phyloP scores from a whole-genome alignment of 2,888 invertebrate species.

The Deilephila elpenor region DNA sequence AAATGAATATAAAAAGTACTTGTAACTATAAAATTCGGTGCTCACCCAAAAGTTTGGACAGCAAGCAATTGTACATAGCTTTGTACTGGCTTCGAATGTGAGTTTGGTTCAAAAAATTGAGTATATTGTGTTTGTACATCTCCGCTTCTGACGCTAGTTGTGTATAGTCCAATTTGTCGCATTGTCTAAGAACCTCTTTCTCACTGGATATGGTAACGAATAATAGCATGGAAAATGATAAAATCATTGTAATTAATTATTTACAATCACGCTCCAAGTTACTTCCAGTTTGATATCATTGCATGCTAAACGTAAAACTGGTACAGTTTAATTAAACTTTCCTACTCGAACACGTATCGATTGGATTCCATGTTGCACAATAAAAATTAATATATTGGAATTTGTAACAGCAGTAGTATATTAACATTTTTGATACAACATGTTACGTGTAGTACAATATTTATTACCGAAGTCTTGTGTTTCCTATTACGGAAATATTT shows the following conservation, averaged over 20 bases:
- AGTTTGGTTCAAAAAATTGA: conserved; percentile 65
- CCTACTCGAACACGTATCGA: too few species aligned
- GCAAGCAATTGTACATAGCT: conserved; percentile 59
- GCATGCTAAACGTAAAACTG: too few species aligned
- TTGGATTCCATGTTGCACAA: too few species aligned
- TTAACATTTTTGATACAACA: not conserved
- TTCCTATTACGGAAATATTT: not conserved
- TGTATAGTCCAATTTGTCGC: conserved; percentile 66
- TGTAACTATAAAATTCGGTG: conserved; percentile 17
- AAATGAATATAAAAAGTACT: conserved; percentile 21
- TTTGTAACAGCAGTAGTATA: too few species aligned
- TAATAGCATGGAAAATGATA: conserved; percentile 2
- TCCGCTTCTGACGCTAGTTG: conserved; percentile 68
- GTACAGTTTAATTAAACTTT: too few species aligned
- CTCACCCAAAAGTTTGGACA: conserved; percentile 63
- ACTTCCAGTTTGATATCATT: too few species aligned
- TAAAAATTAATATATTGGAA: too few species aligned
- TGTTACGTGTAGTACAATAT: not conserved
- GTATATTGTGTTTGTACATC: conserved; percentile 62
- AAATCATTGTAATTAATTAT: not conserved
- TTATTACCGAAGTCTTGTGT: not conserved
- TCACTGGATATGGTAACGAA: conserved; percentile 30
- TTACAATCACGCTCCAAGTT: not conserved
- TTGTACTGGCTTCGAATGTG: conserved; percentile 63
- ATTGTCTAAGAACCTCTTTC: conserved; percentile 41